Evolutionary conservation across 2,888 invertebrate species (phyloP).

Genomic region (Sphaeridia pumilis): DNA sequence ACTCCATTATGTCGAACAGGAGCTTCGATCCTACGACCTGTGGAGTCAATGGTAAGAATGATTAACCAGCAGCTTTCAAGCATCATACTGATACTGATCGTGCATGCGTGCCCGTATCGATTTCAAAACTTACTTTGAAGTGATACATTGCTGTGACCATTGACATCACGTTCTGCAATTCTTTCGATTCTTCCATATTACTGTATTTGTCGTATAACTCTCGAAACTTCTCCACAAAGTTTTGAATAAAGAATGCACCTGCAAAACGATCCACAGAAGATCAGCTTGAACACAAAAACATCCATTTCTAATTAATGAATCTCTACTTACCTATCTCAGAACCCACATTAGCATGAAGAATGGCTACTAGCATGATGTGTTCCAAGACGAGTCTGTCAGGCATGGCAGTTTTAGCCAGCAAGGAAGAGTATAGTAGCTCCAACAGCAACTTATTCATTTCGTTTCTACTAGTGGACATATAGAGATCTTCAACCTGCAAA

Average conservation of each 20-base stretch:
- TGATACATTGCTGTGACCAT: slow-evolving; percentile 72
- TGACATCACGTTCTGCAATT: slow-evolving; percentile 65
- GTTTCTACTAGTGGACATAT: slow-evolving; percentile 64
- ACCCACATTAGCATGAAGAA: slow-evolving; percentile 80
- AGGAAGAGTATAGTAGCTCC: slow-evolving; percentile 56
- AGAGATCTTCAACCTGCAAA: slow-evolving; percentile 62
- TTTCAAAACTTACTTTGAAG: slow-evolving; percentile 72
- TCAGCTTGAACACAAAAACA: too few species aligned
- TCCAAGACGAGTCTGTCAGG: slow-evolving; percentile 71
- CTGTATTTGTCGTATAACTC: slow-evolving; percentile 36
- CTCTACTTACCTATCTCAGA: slow-evolving; percentile 66
- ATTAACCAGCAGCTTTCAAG: too few species aligned
- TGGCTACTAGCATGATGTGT: slow-evolving; percentile 66
- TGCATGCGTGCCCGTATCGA: too few species aligned
- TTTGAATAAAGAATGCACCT: slow-evolving; percentile 74
- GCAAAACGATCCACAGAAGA: slow-evolving; percentile 35
- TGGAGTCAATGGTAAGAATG: too few species aligned
- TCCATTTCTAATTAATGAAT: background rate
- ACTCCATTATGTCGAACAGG: slow-evolving; percentile 65
- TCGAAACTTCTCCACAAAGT: slow-evolving; percentile 45
- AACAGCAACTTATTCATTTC: slow-evolving; percentile 67
- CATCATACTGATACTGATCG: too few species aligned
- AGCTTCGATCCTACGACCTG: slow-evolving; percentile 66
- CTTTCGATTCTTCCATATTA: slow-evolving; percentile 46
- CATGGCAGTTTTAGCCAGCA: slow-evolving; percentile 50